Base-by-base conservation (phyloP, 1,140 invertebrate genomes). In the Nomia melanderi region DNA sequence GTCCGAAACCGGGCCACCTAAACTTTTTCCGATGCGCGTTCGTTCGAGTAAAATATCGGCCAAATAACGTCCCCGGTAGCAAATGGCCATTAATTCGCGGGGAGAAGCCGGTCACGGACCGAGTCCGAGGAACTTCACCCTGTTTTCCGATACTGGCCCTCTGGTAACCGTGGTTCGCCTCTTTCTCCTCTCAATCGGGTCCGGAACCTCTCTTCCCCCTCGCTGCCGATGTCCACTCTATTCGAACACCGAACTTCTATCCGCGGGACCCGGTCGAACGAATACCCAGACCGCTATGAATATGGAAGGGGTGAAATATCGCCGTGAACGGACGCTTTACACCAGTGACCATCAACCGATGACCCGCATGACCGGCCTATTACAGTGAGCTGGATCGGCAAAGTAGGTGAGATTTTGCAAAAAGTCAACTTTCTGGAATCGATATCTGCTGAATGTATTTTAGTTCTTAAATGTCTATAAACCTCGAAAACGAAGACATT, bases 1-100 rank as follows among this genome's bases (percentile, higher is more conserved):
- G 47, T 50, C 47, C 33, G 70, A 41, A 65, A 63, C 41, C 53
- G 29, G 50, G 14, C 29, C 36, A 53, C 23, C 36, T 41, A 8
- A 77, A 78, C 53, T 78, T 72, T 77, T 71, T 59, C 62, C 60
- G 62, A 67, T 78, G 54, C 50, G 65, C 29, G 59, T 54, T 36
- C 31, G 29, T 62, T 23, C 53, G 47, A 7, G 12, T 66, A 72
- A 81, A 62, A 72, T 77, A 72, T 77, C 67, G 67, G 54, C 14
- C 27, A 72, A 81, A 81, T 78, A 73, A 64, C 67, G 41, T 70
- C 54, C 39, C 76, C 23, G 53, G 20, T 44, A 60, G 57, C 41
- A 63, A 66, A 81, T 53, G 62, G 60, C 56, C 78, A 77, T 80
- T 80, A 80, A 77, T 77, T 69, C 74, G 73, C 20, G 23, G 36